phyloP scores from a whole-genome alignment of 35 echinoderm and acorn worm genomes.

The Anneissia japonica region DNA sequence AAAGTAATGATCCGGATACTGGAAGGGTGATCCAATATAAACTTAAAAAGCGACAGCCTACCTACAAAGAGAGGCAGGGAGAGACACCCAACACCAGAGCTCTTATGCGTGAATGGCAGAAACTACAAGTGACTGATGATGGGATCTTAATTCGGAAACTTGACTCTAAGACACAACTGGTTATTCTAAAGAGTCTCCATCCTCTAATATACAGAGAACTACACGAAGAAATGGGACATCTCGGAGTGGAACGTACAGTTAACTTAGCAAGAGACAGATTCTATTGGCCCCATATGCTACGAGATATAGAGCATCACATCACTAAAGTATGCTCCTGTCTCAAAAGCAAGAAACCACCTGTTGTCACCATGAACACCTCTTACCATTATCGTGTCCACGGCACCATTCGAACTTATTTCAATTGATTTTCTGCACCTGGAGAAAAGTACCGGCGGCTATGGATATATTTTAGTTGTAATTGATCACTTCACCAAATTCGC shows the following conservation, averaged over 20 bases:
- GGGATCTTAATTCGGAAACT: conserved; percentile 3
- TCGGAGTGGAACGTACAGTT: conserved; percentile 27
- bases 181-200: conserved; percentile 22
- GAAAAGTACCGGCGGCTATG: too few relatives aligned
- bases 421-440: conserved; percentile 2
- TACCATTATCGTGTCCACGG: not conserved
- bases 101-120: conserved; percentile 28
- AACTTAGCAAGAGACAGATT: conserved; percentile 50
- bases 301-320: conserved; percentile 28
- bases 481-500: too few relatives aligned
- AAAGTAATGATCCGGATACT: conserved; percentile 15
- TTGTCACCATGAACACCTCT: not conserved
- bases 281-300: conserved; percentile 61
- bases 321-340: conserved; percentile 41
- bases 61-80: not conserved
- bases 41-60: not conserved
- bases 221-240: conserved; percentile 59
- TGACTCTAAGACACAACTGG: conserved; percentile 4
- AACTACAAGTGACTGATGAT: conserved; percentile 9
- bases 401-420: not conserved
- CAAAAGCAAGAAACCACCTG: conserved; percentile 29
- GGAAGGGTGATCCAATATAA: not conserved
- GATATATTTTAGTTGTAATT: too few relatives aligned
- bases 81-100: not conserved
- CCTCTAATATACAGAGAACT: not conserved